A percentile compares a stretch with the other conserved stretches of the same genome.
phyloP scores from a whole-genome alignment of 2,113 vertebrate genomes.

The Corynorhinus townsendii region DNA sequence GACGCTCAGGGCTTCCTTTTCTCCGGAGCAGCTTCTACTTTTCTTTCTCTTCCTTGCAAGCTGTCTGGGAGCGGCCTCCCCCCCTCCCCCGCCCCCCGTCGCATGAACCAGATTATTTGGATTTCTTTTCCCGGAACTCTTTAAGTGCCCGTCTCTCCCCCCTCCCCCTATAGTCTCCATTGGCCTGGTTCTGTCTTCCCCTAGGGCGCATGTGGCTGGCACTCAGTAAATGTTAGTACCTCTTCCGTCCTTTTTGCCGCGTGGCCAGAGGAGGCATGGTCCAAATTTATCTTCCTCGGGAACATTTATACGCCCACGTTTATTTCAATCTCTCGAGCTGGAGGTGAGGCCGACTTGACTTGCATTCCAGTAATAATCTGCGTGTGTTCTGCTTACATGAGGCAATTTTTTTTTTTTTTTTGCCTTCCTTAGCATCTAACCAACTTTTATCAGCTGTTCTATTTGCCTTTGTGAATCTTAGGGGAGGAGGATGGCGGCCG shows the following conservation, averaged over 20 bases:
- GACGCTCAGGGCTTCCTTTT: not conserved
- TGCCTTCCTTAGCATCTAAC: not conserved
- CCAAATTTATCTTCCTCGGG: not conserved
- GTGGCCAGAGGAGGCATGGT: slow-evolving; percentile 10
- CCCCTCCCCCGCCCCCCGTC: rapidly evolving
- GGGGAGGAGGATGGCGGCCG: not conserved
- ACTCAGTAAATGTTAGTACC: not conserved
- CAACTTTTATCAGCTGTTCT: not conserved
- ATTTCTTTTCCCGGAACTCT: slow-evolving; percentile 48
- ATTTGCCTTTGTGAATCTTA: not conserved
- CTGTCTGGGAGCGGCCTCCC: not conserved
- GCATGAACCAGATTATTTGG: slow-evolving; percentile 14
- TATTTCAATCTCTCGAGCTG: not conserved
- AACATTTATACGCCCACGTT: not conserved
- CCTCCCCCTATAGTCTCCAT: not conserved
- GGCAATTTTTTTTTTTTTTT: not conserved
- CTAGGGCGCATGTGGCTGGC: slow-evolving; percentile 41
- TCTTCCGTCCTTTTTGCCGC: not conserved
- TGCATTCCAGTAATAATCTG: slow-evolving; percentile 22
- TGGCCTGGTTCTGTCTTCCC: slow-evolving; percentile 42
- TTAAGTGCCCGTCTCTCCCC: not conserved
- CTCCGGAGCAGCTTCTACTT: rapidly evolving
- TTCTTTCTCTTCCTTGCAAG: not conserved
- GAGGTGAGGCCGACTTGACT: slow-evolving; percentile 5
- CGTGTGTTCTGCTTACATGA: not conserved